phyloP scores from a whole-genome alignment of 2,888 invertebrate genomes.

The Monoplex corrugatus region DNA sequence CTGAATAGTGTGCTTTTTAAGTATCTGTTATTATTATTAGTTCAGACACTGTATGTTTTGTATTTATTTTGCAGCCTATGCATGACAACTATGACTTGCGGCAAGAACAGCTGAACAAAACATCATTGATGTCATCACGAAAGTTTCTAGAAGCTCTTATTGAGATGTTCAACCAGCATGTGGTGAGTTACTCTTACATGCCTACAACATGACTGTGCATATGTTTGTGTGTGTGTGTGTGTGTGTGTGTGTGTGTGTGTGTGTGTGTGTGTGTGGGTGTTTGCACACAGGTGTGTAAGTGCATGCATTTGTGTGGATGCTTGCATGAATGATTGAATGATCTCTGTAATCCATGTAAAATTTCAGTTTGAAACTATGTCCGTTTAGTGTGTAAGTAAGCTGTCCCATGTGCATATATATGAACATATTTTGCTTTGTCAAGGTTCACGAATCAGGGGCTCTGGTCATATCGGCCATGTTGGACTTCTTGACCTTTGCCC shows the following conservation, averaged over 20 bases:
- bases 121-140: conserved; percentile 94
- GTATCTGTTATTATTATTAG: background rate
- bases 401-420: too few species aligned
- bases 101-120: conserved; percentile 99
- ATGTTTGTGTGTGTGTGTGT: background rate
- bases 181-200: conserved; percentile 84
- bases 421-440: conserved; percentile 59
- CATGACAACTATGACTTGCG: conserved; percentile 95
- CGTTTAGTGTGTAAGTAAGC: too few species aligned
- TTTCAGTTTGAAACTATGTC: too few species aligned
- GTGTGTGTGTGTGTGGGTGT: background rate
- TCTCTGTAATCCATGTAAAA: too few species aligned
- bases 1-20: too few species aligned
- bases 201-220: background rate
- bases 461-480: conserved; percentile 98
- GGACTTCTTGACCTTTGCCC: conserved; percentile 97
- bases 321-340: too few species aligned
- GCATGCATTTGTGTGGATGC: background rate
- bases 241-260: background rate
- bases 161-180: conserved; percentile 96
- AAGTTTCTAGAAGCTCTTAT: conserved; percentile 95
- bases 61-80: conserved; percentile 87
- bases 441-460: conserved; percentile 96
- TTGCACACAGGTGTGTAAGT: background rate
- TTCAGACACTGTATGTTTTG: background rate